Base-by-base conservation (phyloP, 2,888 invertebrate genomes). In the Dendrolimus pini region DNA sequence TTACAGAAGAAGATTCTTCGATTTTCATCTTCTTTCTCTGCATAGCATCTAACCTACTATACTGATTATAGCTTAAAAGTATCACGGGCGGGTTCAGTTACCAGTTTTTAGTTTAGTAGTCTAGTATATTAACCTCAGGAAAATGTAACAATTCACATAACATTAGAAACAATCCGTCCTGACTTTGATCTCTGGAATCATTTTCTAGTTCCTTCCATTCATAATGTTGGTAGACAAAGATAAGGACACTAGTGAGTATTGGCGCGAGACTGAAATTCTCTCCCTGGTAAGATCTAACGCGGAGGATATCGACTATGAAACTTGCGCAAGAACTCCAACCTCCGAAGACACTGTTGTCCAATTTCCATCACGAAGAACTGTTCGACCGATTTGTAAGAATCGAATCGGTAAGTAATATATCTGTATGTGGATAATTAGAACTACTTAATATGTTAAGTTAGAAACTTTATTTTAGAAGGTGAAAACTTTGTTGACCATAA, bases 201-300 rank as follows among this genome's bases (percentile, higher is more conserved):
- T 30, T 30, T 30, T 30, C 30, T 30, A 89, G 89, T 85, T 72
- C 59, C 75, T 89, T 1, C 83, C 86, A 1, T 85, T 88, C 62
- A 78, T 80, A 69, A 79, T 72, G 72, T 69, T 89, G 60, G 75
- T 86, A 63, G 81, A 82, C 57, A 74, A 74, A 54, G 68, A 75
- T 52, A 78, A 77, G 59, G 89, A 89, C 60, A 88, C 83, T 1
- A 87, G 85, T 62, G 89, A 89, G 61, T 89, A 80, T 61, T 89
- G 89, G 89, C 78, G 88, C 1, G 85, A 86, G 63, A 87, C 88
- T 0, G 89, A 89, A 62, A 83, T 89, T 18, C 63, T 89, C 7
- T 78, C 83, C 0, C 67, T 89, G 7, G 76, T 89, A 0, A 68
- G 77, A 3, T 71, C 71, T 18, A 77, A 77, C 14, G 82, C 82